phyloP scores from a whole-genome alignment of 2,797 vertebrate genomes.

The Hephaestus fuliginosus region DNA sequence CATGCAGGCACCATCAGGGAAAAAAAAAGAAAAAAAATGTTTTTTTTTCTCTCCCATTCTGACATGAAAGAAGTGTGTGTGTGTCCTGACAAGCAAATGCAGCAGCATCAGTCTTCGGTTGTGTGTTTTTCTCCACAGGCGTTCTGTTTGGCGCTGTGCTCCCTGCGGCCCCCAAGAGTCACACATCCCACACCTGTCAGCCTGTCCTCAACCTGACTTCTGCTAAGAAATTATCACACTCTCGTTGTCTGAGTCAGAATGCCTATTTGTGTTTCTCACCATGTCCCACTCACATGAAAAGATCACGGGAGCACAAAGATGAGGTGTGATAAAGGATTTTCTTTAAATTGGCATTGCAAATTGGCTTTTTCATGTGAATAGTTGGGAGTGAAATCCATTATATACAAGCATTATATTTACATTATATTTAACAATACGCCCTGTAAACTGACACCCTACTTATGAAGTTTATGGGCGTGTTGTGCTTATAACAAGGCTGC shows the following conservation, averaged over 20 bases:
- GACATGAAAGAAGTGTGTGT: neutral
- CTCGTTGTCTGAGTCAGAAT: conserved; percentile 8
- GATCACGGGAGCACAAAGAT: neutral
- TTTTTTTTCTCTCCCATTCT: neutral
- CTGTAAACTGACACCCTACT: neutral
- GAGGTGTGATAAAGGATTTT: conserved; percentile 25
- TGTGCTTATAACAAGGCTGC: neutral
- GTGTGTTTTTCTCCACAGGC: conserved; percentile 44
- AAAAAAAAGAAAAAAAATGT: neutral
- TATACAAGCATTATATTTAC: too few relatives aligned
- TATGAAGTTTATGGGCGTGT: neutral
- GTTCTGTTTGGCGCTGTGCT: conserved; percentile 33
- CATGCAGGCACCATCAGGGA: neutral
- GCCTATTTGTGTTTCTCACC: conserved; percentile 28
- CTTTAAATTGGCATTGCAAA: conserved; percentile 25
- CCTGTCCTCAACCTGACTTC: conserved; percentile 30
- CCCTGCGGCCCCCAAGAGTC: conserved; percentile 33
- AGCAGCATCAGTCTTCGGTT: conserved; percentile 12
- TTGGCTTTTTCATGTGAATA: conserved; percentile 21
- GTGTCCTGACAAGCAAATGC: conserved; percentile 11
- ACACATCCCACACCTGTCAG: conserved; percentile 51
- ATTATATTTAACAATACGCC: neutral
- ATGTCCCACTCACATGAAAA: conserved; percentile 10
- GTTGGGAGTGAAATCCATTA: neutral
- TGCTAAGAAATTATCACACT: conserved; percentile 28